phyloP scores from a whole-genome alignment of 92 coral and sea anemone genomes.

The Palythoa heliodiscus region DNA sequence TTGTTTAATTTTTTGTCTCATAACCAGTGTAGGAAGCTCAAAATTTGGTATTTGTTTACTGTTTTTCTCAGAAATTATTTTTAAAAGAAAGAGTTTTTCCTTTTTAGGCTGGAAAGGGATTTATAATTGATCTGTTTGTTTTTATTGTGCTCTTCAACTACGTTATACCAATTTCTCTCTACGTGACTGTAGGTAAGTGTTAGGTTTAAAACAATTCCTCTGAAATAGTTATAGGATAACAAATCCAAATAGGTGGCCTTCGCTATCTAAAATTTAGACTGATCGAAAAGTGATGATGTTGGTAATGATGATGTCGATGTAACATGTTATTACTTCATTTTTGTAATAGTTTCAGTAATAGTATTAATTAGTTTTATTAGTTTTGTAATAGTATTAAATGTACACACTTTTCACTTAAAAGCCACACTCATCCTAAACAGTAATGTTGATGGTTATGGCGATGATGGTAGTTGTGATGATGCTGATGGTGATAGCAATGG shows the following conservation, averaged over 20 bases:
- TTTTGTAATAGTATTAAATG: too few relatives aligned
- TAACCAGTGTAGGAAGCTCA: too few relatives aligned
- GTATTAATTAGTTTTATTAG: too few relatives aligned
- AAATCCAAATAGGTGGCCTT: background rate
- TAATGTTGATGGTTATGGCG: too few relatives aligned
- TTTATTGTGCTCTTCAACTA: slow-evolving; percentile 89
- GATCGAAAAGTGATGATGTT: too few relatives aligned
- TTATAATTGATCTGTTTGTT: slow-evolving; percentile 78
- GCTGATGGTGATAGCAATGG: too few relatives aligned
- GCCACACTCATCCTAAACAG: too few relatives aligned
- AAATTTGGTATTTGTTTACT: background rate
- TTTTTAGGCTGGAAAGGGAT: slow-evolving; percentile 48
- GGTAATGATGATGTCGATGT: background rate
- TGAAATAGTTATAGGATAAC: background rate
- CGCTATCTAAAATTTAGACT: background rate
- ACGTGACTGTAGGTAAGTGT: slow-evolving; percentile 93
- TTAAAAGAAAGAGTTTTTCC: background rate
- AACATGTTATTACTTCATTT: background rate
- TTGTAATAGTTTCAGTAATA: too few relatives aligned
- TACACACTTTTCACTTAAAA: too few relatives aligned
- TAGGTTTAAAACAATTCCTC: background rate
- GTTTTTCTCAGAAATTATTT: background rate
- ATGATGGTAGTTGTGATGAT: too few relatives aligned
- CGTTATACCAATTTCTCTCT: slow-evolving; percentile 94
- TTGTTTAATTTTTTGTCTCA: background rate